Evolutionary conservation across 2,797 vertebrate genomes (phyloP), one percentile per base, ranked within the genome.

Genomic region (Gorsachius magnificus): DNA sequence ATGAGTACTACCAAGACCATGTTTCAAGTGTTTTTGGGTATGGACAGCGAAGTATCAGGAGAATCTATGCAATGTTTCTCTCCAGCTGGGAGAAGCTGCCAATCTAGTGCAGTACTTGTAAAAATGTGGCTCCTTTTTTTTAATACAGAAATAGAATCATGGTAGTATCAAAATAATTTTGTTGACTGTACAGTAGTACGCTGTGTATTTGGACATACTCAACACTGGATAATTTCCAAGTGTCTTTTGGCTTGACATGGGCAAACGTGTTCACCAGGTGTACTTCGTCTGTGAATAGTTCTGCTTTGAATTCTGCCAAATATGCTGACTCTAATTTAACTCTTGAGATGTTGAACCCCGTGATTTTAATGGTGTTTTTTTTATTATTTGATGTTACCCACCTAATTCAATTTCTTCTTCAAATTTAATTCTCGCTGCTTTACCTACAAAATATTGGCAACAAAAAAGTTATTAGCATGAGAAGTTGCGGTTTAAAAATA

Each of bases 261-360:
- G 84, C 46, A 80, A 93, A 96, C 11, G 3, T 89, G 82, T 95
- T 95, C 84, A 87, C 89, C 95, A 96, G 96, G 94, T 96, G 94
- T 89, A 64, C 54, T 87, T 95, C 50, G 56, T 92, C 90, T 95
- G 68, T 65, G 76, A 85, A 58, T 74, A 87, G 36, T 51, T 92
- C 60, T 92, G 64, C 75, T 94, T 90, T 87, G 61, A 80, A 25
- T 95, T 91, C 84, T 96, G 92, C 81, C 93, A 93, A 72, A 72
- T 80, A 18, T 24, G 70, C 60, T 77, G 63, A 28, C 29, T 90
- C 24, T n/a, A n/a, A n/a, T 79, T 95, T 97, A 95, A 93, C 92
- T 83, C 87, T 72, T 83, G 53, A 64, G 26, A 38, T 88, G 60
- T 75, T 15, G 6, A 86, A 66, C 13, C 6, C 7, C 20, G 13